Percentiles rank a stretch among this genome's conserved stretches.
These are phyloP conservation scores for Antrozous pallidus DNA, from an alignment of 2,797 vertebrate species.

Conservation along the genomic window DNA sequence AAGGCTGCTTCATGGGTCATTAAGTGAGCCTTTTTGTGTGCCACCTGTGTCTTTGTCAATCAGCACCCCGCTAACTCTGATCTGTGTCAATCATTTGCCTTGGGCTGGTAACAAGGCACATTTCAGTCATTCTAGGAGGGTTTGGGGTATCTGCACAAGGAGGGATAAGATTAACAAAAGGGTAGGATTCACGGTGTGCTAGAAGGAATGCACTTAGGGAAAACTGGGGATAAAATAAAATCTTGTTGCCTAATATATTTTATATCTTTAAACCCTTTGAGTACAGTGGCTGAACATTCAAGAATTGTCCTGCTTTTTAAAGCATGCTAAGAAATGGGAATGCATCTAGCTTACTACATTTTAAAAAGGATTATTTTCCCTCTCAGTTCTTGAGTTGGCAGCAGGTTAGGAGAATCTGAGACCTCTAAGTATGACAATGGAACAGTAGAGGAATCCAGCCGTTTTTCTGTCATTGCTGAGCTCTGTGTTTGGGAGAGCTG, in stretches of 20 bases:
- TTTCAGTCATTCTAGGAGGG: constrained; percentile 67
- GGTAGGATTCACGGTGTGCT: constrained; percentile 10
- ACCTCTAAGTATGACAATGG: background rate
- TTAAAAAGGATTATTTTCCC: background rate
- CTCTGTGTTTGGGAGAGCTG: background rate
- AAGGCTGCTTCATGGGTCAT: constrained; percentile 72
- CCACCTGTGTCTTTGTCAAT: constrained; percentile 55
- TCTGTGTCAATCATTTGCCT: constrained; percentile 72
- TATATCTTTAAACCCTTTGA: constrained; percentile 34
- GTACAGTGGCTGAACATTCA: constrained; percentile 2
- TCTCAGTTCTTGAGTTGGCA: background rate
- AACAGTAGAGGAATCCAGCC: background rate
- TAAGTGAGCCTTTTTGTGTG: constrained; percentile 69
- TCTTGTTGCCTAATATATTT: constrained; percentile 49
- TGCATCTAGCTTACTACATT: constrained; percentile 17
- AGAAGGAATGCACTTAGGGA: constrained; percentile 47
- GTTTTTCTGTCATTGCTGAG: background rate
- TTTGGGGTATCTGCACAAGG: constrained; percentile 54
- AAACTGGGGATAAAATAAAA: constrained; percentile 41
- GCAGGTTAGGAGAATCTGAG: background rate
- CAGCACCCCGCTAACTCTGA: constrained; percentile 66
- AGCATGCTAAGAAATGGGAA: background rate
- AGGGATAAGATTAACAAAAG: background rate
- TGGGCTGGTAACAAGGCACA: constrained; percentile 56
- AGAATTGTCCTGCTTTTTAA: background rate